Base-by-base conservation (phyloP, 2,797 vertebrate species). In the Smutsia gigantea region DNA sequence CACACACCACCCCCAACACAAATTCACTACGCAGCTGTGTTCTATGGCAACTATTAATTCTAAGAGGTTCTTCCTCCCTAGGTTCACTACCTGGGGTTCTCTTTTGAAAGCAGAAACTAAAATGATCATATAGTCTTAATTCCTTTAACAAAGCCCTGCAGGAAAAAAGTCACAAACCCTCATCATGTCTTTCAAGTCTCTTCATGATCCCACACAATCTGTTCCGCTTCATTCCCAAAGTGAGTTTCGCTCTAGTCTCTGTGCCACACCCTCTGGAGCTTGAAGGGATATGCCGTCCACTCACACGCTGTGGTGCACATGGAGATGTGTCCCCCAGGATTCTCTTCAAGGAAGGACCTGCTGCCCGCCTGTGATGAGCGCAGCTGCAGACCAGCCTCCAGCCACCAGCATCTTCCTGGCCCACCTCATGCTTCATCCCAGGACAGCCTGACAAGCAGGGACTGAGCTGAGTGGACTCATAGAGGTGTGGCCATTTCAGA, bases 211-310 rank as follows among this genome's bases (percentile, higher is more conserved):
- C 31, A n/a, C 29, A 74, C 0, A 0, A 68, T 55, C 75, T 59
- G 23, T 34, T 72, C 17, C 29, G 37, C 61, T 81, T 90, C 21
- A 39, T 14, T 81, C 17, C 23, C 17, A 51, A 79, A 3, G 2
- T 34, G 18, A 34, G 39, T 27, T 92, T 88, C 59, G 25, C 66
- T 17, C 13, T 42, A 12, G 25, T 74, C 29, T 94, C 59, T 84
- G 37, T 64, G 34, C 39, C 59, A 87, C 17, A 2, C 2, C 55
- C 25, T 79, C 42, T 72, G 37, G 27, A 92, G 12, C 23, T 23
- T 2, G 1, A 19, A 25, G 23, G 42, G 29, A n/a, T 2, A 55
- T 0, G 0, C 25, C n/a, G 34, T 10, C 2, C 61, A n/a, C 55
- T 71, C 25, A 53, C 19, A 39, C 9, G 9, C 51, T 71, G 7